These are phyloP conservation scores for Melitaea athalia DNA, from an alignment of 2,888 invertebrate species.

Conservation along the genomic window DNA sequence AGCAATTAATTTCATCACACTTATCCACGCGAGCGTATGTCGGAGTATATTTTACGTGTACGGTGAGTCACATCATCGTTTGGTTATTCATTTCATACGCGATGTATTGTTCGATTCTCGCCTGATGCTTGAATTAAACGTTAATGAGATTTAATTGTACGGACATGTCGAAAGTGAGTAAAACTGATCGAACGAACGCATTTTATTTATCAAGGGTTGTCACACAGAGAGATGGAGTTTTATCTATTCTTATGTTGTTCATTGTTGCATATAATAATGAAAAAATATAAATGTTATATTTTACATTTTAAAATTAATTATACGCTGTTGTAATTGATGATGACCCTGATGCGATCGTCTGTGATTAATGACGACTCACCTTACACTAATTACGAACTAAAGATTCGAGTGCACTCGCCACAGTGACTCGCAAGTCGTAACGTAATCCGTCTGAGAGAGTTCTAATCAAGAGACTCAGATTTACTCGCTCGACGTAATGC, in stretches of 20 bases:
- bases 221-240: background rate
- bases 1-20: too few relatives aligned
- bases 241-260: conserved; percentile 1
- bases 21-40: too few relatives aligned
- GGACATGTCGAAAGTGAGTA: background rate
- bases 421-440: conserved; percentile 17
- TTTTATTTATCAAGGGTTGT: conserved; percentile 13
- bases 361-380: conserved; percentile 41
- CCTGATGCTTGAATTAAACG: conserved; percentile 47
- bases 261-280: background rate
- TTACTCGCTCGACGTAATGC: conserved; percentile 24
- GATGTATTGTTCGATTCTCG: conserved; percentile 34
- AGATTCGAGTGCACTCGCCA: conserved; percentile 10
- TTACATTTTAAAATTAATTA: background rate
- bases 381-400: conserved; percentile 24
- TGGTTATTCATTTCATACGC: too few relatives aligned
- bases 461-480: background rate
- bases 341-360: conserved; percentile 54
- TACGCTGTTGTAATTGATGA: conserved; percentile 2
- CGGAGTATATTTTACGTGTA: too few relatives aligned
- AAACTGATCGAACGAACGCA: conserved; percentile 13
- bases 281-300: background rate
- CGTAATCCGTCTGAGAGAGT: background rate
- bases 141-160: conserved; percentile 10
- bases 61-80: background rate